phyloP scores from a whole-genome alignment of 2,113 vertebrate species.

The Syngnathus typhle region DNA sequence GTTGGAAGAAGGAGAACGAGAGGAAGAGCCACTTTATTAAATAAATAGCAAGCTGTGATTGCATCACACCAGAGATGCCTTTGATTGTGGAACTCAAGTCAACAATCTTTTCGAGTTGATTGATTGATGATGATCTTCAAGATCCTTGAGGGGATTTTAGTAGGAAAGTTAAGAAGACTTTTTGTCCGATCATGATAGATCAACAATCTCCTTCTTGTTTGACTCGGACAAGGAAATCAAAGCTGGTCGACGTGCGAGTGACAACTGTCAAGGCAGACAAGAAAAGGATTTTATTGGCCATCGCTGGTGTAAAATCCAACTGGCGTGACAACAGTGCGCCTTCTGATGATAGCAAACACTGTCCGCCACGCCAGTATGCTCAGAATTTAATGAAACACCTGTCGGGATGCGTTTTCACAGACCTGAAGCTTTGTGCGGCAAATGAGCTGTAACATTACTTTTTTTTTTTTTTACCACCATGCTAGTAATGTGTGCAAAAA shows the following conservation, averaged over 20 bases:
- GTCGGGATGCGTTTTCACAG: constrained; percentile 47
- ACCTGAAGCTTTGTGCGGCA: constrained; percentile 46
- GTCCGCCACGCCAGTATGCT: constrained; percentile 17
- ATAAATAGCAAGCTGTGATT: constrained; percentile 15
- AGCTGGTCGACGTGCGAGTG: background rate
- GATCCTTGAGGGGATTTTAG: background rate
- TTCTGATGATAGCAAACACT: constrained; percentile 21
- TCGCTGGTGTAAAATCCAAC: background rate
- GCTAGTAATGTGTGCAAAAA: constrained; percentile 48
- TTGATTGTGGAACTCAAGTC: background rate
- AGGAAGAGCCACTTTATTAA: constrained; percentile 17
- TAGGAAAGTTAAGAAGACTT: background rate
- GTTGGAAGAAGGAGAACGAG: constrained; percentile 20
- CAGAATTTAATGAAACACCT: constrained; percentile 52
- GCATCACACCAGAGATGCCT: background rate
- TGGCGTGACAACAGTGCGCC: constrained; percentile 11
- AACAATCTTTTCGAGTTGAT: background rate
- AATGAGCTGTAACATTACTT: constrained; percentile 62
- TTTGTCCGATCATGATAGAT: too few relatives aligned
- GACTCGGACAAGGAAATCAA: background rate
- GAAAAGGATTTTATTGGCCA: constrained; percentile 2
- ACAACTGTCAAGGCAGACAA: background rate
- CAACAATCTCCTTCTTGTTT: too few relatives aligned
- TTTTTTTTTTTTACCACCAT: constrained; percentile 47
- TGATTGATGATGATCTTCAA: background rate